A percentile compares a stretch with the other conserved stretches of the same genome.
These are phyloP conservation scores for Cantharis lateralis DNA, from an alignment of 2,888 invertebrate genomes.

Conservation along the genomic window DNA sequence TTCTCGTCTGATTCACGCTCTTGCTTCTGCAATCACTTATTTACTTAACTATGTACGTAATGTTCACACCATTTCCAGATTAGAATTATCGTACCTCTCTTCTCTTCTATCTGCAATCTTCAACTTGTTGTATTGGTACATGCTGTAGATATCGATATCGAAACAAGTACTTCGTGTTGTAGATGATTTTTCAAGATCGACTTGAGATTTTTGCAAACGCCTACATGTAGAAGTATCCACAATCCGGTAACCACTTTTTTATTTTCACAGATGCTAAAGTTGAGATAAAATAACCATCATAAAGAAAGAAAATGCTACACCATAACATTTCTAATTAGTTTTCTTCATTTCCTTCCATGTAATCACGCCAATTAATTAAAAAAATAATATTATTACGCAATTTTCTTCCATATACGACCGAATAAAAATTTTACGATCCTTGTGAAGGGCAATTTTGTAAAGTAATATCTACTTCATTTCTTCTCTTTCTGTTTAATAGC, in stretches of 20 bases:
- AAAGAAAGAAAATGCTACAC: background rate
- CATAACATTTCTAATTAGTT: background rate
- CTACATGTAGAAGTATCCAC: conserved; percentile 19
- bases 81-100: conserved; percentile 30
- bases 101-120: conserved; percentile 29
- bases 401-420: background rate
- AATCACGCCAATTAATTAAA: background rate
- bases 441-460: background rate
- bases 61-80: conserved; percentile 25
- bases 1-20: conserved; percentile 45
- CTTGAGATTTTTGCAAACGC: conserved; percentile 17
- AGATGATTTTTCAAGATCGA: conserved; percentile 14
- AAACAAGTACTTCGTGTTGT: conserved; percentile 29
- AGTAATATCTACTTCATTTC: background rate
- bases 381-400: background rate
- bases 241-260: conserved; percentile 8
- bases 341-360: background rate
- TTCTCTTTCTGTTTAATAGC: background rate
- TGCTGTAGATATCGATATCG: conserved; percentile 28
- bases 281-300: conserved; percentile 1
- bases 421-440: background rate
- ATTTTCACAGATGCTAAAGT: background rate
- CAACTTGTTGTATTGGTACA: conserved; percentile 23
- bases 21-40: conserved; percentile 26
- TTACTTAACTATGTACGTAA: conserved; percentile 28